Evolutionary conservation across 2,797 vertebrate species (phyloP).

Genomic region (Graptemys geographica): DNA sequence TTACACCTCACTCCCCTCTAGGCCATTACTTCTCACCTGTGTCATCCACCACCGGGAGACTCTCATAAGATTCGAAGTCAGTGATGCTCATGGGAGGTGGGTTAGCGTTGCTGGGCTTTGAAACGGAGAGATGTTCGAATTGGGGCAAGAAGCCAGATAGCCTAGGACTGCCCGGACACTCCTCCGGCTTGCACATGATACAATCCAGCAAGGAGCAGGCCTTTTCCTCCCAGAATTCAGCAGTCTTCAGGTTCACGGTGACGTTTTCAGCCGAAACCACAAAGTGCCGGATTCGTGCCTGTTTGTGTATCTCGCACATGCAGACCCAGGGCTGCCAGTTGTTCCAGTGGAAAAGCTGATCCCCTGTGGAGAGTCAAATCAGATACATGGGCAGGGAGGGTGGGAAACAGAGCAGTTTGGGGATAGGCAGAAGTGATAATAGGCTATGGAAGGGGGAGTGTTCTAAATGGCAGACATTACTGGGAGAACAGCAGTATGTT

Average conservation of each 20-base stretch:
- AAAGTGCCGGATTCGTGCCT: constrained; percentile 46
- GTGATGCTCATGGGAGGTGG: background rate
- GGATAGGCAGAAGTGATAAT: background rate
- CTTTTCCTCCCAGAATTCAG: constrained; percentile 34
- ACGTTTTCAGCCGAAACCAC: background rate
- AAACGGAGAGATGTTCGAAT: background rate
- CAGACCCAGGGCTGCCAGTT: constrained; percentile 48
- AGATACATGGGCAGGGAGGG: background rate
- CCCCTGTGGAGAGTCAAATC: background rate
- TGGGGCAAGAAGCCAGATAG: background rate
- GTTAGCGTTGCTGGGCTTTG: background rate
- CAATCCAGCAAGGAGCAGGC: background rate
- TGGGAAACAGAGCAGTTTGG: background rate
- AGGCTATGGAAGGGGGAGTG: background rate
- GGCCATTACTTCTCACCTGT: background rate
- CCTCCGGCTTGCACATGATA: background rate
- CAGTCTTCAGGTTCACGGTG: background rate
- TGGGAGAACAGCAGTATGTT: background rate
- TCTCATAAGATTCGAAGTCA: constrained; percentile 9
- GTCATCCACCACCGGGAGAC: constrained; percentile 19
- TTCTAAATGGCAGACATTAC: background rate
- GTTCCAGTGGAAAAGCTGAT: background rate
- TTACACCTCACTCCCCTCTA: accelerated
- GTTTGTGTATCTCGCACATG: constrained; percentile 40
- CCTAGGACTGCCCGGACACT: background rate